Evolutionary conservation across 2,113 vertebrate genomes (phyloP).

Genomic region (Rallus limicola): DNA sequence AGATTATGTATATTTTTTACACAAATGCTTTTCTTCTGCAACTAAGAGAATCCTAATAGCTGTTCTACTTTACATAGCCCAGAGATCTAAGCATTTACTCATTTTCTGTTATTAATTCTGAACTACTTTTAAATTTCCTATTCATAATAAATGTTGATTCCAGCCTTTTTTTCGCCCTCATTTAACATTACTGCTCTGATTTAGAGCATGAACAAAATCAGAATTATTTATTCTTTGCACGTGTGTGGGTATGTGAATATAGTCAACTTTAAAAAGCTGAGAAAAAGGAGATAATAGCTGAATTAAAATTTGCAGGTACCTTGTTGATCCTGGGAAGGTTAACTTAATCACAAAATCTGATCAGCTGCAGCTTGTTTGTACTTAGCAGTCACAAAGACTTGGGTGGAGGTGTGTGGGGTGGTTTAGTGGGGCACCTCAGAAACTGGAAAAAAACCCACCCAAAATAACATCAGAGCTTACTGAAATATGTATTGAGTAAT

Average conservation of each 20-base stretch:
- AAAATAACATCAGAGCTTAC: neutral
- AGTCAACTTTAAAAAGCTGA: neutral
- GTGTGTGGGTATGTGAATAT: neutral
- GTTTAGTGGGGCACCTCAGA: neutral
- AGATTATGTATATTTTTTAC: constrained; percentile 18
- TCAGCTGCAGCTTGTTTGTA: neutral
- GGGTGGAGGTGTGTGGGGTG: neutral
- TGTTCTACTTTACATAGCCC: neutral
- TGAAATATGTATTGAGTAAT: neutral
- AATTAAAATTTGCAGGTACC: neutral
- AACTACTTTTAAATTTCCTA: neutral
- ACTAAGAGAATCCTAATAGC: neutral
- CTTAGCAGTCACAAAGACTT: neutral
- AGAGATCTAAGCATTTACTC: neutral
- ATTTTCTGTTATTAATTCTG: neutral
- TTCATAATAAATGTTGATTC: neutral
- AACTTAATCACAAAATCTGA: neutral
- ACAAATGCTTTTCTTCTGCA: neutral
- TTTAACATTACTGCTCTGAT: neutral
- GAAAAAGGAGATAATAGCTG: neutral
- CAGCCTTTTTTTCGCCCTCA: neutral
- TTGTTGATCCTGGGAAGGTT: neutral
- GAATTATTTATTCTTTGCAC: neutral
- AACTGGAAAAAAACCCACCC: neutral
- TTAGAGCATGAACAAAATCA: neutral